Evolutionary conservation across 2,797 vertebrate species (phyloP).

Genomic region (Thalassophryne amazonica): DNA sequence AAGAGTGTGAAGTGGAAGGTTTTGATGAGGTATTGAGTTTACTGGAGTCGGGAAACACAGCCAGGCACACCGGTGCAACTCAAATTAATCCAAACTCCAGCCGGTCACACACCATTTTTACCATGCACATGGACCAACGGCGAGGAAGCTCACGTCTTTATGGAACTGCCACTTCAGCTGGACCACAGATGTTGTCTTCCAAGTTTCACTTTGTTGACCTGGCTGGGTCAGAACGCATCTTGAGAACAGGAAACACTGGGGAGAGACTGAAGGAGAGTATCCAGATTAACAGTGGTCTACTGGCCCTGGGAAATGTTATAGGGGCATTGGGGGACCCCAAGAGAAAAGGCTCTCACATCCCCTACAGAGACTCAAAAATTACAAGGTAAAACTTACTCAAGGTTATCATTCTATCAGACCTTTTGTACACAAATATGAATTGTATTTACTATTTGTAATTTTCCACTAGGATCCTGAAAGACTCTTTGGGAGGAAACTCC

Average conservation of each 20-base stretch:
- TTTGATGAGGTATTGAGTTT: slow-evolving; percentile 96
- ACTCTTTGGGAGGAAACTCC: slow-evolving; percentile 95
- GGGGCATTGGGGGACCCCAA: slow-evolving; percentile 93
- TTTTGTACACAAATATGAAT: neutral
- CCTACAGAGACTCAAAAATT: slow-evolving; percentile 98
- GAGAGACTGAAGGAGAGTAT: slow-evolving; percentile 96
- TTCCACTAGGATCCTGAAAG: slow-evolving; percentile 88
- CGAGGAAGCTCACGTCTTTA: slow-evolving; percentile 76
- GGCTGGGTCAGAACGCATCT: slow-evolving; percentile 92
- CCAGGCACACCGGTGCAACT: slow-evolving; percentile 92
- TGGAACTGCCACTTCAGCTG: slow-evolving; percentile 32
- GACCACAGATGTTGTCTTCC: slow-evolving; percentile 86
- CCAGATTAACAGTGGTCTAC: slow-evolving; percentile 94
- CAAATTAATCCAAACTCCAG: slow-evolving; percentile 93
- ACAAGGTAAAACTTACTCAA: slow-evolving; percentile 80
- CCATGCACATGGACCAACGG: slow-evolving; percentile 91
- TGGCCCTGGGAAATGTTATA: slow-evolving; percentile 95
- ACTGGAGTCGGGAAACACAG: slow-evolving; percentile 93
- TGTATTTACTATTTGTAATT: neutral
- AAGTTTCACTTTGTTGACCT: slow-evolving; percentile 98
- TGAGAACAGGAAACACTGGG: slow-evolving; percentile 91
- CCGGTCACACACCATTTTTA: slow-evolving; percentile 96
- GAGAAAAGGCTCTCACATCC: slow-evolving; percentile 90
- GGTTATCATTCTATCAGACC: neutral
- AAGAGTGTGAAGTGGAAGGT: slow-evolving; percentile 94